Evolutionary conservation across 2,888 invertebrate species (phyloP).

Genomic region (Blastobasis adustella): DNA sequence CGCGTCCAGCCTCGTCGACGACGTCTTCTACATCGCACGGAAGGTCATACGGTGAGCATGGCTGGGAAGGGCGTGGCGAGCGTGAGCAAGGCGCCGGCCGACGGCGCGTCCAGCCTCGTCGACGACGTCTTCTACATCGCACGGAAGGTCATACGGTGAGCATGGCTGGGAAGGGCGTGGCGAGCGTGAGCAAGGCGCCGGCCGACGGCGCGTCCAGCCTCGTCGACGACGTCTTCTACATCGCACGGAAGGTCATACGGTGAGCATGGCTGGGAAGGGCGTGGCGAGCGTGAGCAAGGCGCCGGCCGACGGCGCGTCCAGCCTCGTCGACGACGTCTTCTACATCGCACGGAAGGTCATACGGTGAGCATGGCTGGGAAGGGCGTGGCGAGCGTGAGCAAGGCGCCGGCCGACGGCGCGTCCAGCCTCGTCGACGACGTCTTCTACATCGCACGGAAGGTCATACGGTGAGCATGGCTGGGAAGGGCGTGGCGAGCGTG

Average conservation of each 20-base stretch:
- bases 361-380: too few relatives aligned
- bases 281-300: too few relatives aligned
- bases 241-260: constrained; percentile 95
- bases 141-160: constrained; percentile 90
- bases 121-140: constrained; percentile 99
- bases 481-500: too few relatives aligned
- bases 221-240: constrained; percentile 98
- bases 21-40: constrained; percentile 96
- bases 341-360: too few relatives aligned
- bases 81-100: constrained; percentile 90
- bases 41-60: constrained; percentile 86
- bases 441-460: too few relatives aligned
- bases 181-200: constrained; percentile 94
- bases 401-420: too few relatives aligned
- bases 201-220: constrained; percentile 90
- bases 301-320: too few relatives aligned
- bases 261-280: constrained; percentile 11
- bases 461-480: too few relatives aligned
- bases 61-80: constrained; percentile 77
- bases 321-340: too few relatives aligned
- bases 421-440: too few relatives aligned
- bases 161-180: constrained; percentile 35
- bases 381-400: too few relatives aligned
- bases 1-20: constrained; percentile 96
- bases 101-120: constrained; percentile 91